Conservation (phyloP, 2,888 invertebrate species). For the Erynnis tages region DNA sequence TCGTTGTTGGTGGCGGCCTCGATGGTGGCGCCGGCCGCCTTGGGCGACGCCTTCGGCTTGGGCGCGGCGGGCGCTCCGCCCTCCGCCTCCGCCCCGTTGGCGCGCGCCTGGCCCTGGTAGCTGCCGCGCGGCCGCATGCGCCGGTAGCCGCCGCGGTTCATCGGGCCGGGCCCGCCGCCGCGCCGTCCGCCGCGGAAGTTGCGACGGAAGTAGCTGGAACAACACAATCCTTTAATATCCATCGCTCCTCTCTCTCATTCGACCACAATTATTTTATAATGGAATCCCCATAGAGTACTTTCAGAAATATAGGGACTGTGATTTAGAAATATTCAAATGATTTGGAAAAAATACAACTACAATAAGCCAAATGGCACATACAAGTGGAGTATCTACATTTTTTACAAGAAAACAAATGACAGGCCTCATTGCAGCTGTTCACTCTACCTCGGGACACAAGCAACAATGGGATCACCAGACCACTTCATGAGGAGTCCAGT, state of each 20-base stretch:
- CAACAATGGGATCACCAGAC: no score
- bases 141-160: conserved; percentile 69
- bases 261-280: no score
- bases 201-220: conserved; percentile 86
- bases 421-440: no score
- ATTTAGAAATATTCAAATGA: no score
- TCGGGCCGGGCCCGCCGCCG: conserved; percentile 64
- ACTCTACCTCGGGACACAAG: no score
- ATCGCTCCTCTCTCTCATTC: background rate
- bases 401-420: no score
- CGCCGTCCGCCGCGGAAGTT: conserved; percentile 87
- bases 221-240: background rate
- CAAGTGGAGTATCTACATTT: no score
- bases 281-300: no score
- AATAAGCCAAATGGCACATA: no score
- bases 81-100: conserved; percentile 40
- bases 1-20: conserved; percentile 76
- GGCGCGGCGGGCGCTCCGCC: conserved; percentile 52
- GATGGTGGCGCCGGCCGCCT: conserved; percentile 65
- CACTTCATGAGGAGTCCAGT: no score
- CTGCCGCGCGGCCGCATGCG: conserved; percentile 66
- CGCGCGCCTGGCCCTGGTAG: conserved; percentile 44
- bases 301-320: no score
- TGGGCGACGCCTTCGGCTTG: conserved; percentile 42
- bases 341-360: no score